Base-by-base conservation (phyloP, 2,113 vertebrate species). In the Mionectes macconnelli region DNA sequence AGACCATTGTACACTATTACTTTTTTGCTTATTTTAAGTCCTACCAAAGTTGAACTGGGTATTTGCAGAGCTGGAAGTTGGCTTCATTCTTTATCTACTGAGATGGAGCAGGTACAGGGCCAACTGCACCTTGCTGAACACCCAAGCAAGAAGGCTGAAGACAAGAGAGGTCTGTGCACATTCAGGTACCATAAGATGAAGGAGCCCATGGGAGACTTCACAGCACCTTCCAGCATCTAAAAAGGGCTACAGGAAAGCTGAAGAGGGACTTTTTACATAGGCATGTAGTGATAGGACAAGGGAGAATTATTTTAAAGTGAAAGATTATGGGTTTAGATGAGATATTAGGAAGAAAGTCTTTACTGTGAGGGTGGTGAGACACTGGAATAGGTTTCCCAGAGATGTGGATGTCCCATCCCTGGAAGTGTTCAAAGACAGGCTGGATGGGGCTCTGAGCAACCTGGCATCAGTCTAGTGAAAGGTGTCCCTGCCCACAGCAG, bases 41-140 rank as follows among this genome's bases (percentile, higher is more conserved):
- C 14, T 52, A 8, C 14, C 8, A 24, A 56, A 75, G 44, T 2
- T 42, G 39, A 77, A 39, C 2, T 10, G 35, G 18, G 4, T 39
- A 37, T 47, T n/a, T 68, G 27, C 16, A 66, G 37, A 0, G 0
- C 8, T 6, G 10, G 50, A 88, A 55, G 16, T 8, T 67, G 28
- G 21, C 27, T 89, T 64, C 10, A 2, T 73, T 70, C 59, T 40
- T 81, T 24, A 83, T 42, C 28, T 63, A 14, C 12, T 9, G 60
- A 62, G 37, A 40, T 10, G 27, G 45, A 93, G 69, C 23, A 28
- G 15, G 2, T 16, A 28, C 39, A 37, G 53, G 37, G 52, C 31
- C 39, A 53, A 31, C 35, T 44, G 24, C 23, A 50, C 39, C 40
- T 45, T 27, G 50, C 59, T 70, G 76, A 68, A 56, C 50, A n/a